Conservation (phyloP, 2,797 vertebrate species). For the Oreochromis mossambicus region DNA sequence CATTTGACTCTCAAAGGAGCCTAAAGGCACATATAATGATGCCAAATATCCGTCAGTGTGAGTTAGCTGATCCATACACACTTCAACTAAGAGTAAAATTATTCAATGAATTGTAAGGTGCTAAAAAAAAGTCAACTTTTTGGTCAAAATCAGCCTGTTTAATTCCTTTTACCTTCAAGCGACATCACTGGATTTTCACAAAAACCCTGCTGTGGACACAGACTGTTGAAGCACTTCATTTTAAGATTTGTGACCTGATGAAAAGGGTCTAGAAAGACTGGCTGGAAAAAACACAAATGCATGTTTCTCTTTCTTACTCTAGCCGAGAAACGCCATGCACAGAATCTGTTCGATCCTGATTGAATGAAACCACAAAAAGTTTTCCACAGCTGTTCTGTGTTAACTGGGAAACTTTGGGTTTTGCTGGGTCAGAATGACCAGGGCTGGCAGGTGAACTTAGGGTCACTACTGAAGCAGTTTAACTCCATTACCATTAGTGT, state of each 20-base stretch:
- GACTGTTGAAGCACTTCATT: neutral
- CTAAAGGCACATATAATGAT: neutral
- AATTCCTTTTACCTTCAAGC: neutral
- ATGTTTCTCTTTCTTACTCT: neutral
- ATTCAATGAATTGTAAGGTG: neutral
- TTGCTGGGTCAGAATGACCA: constrained; percentile 12
- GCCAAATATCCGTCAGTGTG: neutral
- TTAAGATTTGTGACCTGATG: neutral
- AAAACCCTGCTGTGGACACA: neutral
- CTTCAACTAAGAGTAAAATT: neutral
- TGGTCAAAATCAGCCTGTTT: neutral
- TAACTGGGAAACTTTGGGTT: constrained; percentile 9
- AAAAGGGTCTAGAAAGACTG: neutral
- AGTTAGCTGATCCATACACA: neutral
- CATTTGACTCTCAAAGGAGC: neutral
- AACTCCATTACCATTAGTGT: neutral
- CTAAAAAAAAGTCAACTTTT: neutral
- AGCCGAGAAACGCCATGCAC: neutral
- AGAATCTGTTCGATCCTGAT: neutral
- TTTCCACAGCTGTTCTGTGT: constrained; percentile 29
- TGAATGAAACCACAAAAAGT: constrained; percentile 14
- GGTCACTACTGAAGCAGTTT: neutral
- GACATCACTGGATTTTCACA: neutral
- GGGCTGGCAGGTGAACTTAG: constrained; percentile 6
- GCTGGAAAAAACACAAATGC: neutral